Evolutionary conservation across 2,888 invertebrate genomes (phyloP), one percentile per base, ranked within the genome.

Genomic region (Cacoxenus indagator): DNA sequence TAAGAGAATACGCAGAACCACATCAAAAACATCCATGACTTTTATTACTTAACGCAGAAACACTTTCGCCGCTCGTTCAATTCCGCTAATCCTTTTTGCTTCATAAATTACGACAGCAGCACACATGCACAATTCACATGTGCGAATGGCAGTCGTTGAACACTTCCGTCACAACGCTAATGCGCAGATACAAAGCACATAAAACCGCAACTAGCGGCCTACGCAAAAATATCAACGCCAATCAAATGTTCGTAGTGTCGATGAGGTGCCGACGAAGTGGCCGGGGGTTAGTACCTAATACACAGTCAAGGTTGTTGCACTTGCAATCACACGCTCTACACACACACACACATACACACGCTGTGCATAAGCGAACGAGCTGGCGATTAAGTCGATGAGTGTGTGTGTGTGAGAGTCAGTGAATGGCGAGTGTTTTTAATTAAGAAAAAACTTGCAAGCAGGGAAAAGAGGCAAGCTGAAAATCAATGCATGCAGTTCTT

Each of bases 291-390:
- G 37, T 59, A 59, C 19, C 59, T 59, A 59, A 59, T 31, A 29
- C 22, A 11, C 37, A 14, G 79, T 77, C 81, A 81, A 81, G 84
- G 80, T 81, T 81, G 81, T 84, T 81, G 80, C 80, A 78, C 84
- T 80, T 82, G 70, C 65, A 73, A 73, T 72, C 64, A n/a, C 37
- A 37, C 37, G 37, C 9, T 5, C 37, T 11, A 2, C 14, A 4
- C 22, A 54, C 4, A 57, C 29, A 29, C 29, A n/a, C 29, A 27
- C 27, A 1, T n/a, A 27, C 14, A 48, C 48, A 55, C 27, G 24
- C 11, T 9, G 19, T 46, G 46, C 3, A 6, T 46, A 17, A 9
- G 48, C 17, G 48, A n/a, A n/a, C n/a, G n/a, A n/a, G n/a, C n/a
- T n/a, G n/a, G n/a, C n/a, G n/a, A n/a, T n/a, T 51, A 22, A 19